A percentile compares a stretch with the other conserved stretches of the same genome.
These are phyloP conservation scores for Hormaphis cornu DNA, from an alignment of 1,140 invertebrate species.

Conservation along the genomic window DNA sequence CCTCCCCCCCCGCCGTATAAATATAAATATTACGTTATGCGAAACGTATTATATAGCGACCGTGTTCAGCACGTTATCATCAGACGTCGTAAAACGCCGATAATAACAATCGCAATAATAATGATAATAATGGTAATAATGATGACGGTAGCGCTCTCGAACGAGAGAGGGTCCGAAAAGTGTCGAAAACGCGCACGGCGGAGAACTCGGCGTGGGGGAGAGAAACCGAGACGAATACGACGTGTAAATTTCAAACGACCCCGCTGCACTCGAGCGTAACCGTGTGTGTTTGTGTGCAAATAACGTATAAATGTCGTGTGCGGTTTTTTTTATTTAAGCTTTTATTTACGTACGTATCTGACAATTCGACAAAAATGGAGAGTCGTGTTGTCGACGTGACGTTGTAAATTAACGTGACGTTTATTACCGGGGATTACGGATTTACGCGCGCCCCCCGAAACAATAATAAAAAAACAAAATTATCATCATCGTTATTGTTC, in stretches of 20 bases:
- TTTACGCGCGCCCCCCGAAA: background rate
- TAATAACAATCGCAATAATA: constrained; percentile 5
- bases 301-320: no score
- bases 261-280: background rate
- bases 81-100: constrained; percentile 21
- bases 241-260: constrained; percentile 9
- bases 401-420: constrained; percentile 26
- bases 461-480: constrained; percentile 12
- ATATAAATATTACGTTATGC: background rate
- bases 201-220: background rate
- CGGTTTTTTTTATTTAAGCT: no score
- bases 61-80: constrained; percentile 2
- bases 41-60: background rate
- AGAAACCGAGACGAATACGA: constrained; percentile 2
- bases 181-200: background rate
- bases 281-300: background rate
- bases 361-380: no score
- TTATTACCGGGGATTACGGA: constrained; percentile 15
- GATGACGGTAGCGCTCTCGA: background rate
- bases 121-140: background rate
- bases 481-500: background rate
- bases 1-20: background rate
- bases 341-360: no score
- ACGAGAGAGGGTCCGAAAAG: background rate
- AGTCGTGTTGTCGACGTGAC: no score